phyloP scores from a whole-genome alignment of 2,888 invertebrate genomes.

The Drosophila yooni region DNA sequence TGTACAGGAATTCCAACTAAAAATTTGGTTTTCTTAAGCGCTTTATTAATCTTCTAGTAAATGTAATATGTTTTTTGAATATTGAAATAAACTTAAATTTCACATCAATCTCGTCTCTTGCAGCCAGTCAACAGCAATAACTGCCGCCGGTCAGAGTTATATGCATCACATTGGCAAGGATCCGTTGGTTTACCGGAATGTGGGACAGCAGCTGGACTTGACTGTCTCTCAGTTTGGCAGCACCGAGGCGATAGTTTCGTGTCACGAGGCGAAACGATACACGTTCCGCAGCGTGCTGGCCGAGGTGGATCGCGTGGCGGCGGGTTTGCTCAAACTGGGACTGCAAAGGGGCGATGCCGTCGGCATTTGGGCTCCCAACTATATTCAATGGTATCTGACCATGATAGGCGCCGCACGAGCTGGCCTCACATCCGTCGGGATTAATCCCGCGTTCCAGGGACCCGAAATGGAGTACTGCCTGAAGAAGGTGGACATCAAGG shows the following conservation, averaged over 20 bases:
- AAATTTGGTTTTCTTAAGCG: background rate
- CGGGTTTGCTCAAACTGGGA: constrained; percentile 89
- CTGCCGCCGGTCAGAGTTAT: constrained; percentile 85
- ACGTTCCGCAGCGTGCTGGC: constrained; percentile 86
- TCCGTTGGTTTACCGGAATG: constrained; percentile 86
- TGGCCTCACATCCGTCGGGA: constrained; percentile 90
- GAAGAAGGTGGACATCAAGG: constrained; percentile 89
- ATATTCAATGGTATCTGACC: constrained; percentile 90
- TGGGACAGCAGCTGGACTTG: constrained; percentile 87
- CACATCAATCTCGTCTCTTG: background rate
- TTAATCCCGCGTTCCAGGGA: constrained; percentile 91
- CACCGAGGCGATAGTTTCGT: constrained; percentile 87
- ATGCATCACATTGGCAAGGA: constrained; percentile 85
- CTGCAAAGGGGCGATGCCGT: constrained; percentile 90
- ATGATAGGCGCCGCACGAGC: constrained; percentile 90
- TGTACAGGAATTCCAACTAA: background rate
- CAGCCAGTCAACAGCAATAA: constrained; percentile 47
- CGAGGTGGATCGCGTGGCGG: constrained; percentile 88
- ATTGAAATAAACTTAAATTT: background rate
- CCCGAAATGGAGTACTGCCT: constrained; percentile 90
- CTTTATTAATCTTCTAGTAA: background rate
- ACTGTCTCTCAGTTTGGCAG: constrained; percentile 86
- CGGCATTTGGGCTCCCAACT: constrained; percentile 93
- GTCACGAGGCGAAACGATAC: constrained; percentile 86
- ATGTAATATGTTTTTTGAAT: background rate